phyloP scores from a whole-genome alignment of 2,113 vertebrate genomes.

The Sitta europaea region DNA sequence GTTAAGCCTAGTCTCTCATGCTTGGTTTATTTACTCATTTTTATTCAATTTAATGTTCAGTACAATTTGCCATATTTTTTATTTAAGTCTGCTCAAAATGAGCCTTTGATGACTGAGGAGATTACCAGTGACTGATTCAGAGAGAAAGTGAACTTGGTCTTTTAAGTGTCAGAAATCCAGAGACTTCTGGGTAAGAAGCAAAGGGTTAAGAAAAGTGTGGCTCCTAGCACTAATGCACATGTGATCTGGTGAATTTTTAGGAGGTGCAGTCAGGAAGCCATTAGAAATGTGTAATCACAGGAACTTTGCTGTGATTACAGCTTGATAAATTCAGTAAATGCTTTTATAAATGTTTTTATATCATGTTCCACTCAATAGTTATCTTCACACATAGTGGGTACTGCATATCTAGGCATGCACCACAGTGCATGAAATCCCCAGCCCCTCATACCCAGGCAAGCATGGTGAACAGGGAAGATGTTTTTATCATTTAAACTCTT shows the following conservation, averaged over 20 bases:
- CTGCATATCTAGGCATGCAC: rapidly evolving
- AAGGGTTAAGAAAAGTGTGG: neutral
- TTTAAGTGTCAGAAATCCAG: neutral
- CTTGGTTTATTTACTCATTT: neutral
- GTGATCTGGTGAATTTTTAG: neutral
- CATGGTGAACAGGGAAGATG: neutral
- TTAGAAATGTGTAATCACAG: neutral
- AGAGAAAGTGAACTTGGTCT: neutral
- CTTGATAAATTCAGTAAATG: neutral
- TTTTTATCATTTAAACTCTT: neutral
- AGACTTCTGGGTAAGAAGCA: neutral
- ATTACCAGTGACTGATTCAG: neutral
- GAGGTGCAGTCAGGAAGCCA: neutral
- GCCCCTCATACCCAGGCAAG: neutral
- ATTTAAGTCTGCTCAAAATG: neutral
- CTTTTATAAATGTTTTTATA: neutral
- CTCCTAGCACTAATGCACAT: neutral
- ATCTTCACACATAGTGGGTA: neutral
- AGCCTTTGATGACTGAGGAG: neutral
- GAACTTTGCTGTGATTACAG: neutral
- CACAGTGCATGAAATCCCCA: neutral
- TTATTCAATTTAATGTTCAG: neutral
- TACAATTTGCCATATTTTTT: neutral
- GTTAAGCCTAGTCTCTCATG: neutral
- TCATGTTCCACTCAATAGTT: neutral